Percentiles rank a stretch among this genome's conserved stretches.
Evolutionary conservation across 2,797 vertebrate species (phyloP).

Genomic region (Betta splendens): DNA sequence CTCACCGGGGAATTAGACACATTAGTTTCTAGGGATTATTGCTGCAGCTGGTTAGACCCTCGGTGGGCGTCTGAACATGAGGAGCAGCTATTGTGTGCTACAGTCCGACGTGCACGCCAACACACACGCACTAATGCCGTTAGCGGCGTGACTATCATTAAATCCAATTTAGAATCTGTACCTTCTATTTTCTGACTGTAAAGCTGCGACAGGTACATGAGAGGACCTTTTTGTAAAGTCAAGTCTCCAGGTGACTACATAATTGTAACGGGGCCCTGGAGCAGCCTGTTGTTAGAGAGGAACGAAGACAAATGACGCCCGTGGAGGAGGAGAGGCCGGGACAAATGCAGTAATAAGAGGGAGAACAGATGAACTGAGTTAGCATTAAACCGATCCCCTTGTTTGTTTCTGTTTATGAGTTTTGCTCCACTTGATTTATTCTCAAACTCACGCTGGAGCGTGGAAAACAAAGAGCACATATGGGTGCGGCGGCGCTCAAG

Average conservation of each 20-base stretch:
- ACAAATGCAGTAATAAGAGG: conserved; percentile 28
- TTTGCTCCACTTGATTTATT: not conserved
- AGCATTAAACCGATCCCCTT: conserved; percentile 29
- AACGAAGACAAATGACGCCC: conserved; percentile 68
- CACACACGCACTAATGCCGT: conserved; percentile 23
- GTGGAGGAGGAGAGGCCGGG: conserved; percentile 25
- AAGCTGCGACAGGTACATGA: conserved; percentile 34
- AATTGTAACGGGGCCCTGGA: conserved; percentile 67
- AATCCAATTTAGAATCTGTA: conserved; percentile 51
- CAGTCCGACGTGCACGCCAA: conserved; percentile 1
- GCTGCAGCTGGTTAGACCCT: conserved; percentile 16
- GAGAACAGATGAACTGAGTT: conserved; percentile 21
- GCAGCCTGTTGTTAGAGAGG: conserved; percentile 59
- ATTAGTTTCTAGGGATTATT: conserved; percentile 23
- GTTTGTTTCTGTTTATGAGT: not conserved
- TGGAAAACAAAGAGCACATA: not conserved
- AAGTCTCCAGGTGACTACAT: conserved; percentile 61
- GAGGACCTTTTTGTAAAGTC: conserved; percentile 53
- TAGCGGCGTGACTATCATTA: conserved; percentile 49
- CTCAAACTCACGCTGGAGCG: not conserved
- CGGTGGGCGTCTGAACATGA: conserved; percentile 36
- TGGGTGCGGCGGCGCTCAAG: not conserved
- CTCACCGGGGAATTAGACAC: conserved; percentile 24
- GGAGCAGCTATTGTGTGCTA: conserved; percentile 17
- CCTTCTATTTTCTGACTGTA: conserved; percentile 54